phyloP scores from a whole-genome alignment of 2,113 vertebrate genomes.

The Neotragus pygmaeus region DNA sequence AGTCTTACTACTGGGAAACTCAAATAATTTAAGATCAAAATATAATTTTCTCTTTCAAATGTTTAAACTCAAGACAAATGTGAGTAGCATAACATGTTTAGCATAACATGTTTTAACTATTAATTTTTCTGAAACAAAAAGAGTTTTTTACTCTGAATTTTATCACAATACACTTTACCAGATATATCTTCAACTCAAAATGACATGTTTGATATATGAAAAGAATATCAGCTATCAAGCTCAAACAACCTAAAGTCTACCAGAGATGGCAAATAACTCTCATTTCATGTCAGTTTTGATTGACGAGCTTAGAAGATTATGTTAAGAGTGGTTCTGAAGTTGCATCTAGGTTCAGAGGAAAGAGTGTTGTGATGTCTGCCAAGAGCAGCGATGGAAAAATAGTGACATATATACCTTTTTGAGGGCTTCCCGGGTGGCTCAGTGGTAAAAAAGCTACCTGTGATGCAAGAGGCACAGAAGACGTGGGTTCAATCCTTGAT shows the following conservation, averaged over 20 bases:
- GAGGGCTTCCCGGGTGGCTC: not conserved
- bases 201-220: constrained; percentile 5
- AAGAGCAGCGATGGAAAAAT: not conserved
- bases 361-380: not conserved
- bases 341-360: not conserved
- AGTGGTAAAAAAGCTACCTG: not conserved
- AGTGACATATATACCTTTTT: not conserved
- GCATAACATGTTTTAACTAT: not conserved
- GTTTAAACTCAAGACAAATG: constrained; percentile 8
- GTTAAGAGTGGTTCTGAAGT: not conserved
- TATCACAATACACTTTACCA: not conserved
- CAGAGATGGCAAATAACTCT: not conserved
- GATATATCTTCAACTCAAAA: not conserved
- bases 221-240: constrained; percentile 18
- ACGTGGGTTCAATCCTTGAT: not conserved
- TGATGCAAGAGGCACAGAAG: not conserved
- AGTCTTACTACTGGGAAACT: not conserved
- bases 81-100: not conserved
- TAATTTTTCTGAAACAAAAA: not conserved
- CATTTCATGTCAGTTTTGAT: not conserved
- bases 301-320: not conserved
- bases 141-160: constrained; percentile 1
- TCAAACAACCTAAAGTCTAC: not conserved
- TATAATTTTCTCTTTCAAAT: constrained; percentile 17
- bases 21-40: constrained; percentile 18